Percentiles rank a stretch among this genome's conserved stretches.
phyloP scores from a whole-genome alignment of 2,113 vertebrate genomes.

The Paracanthobrama guichenoti region DNA sequence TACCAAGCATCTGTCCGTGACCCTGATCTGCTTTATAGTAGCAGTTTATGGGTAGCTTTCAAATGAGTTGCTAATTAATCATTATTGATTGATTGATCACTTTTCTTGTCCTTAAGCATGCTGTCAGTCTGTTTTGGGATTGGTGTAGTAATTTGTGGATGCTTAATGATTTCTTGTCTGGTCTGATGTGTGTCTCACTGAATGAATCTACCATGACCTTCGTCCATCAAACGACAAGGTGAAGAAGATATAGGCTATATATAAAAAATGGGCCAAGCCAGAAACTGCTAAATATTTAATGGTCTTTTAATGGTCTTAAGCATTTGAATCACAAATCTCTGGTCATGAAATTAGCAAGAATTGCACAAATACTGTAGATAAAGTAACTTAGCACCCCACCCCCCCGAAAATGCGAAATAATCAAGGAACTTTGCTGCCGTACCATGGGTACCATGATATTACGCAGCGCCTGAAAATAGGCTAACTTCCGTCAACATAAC shows the following conservation, averaged over 20 bases:
- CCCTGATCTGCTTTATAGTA: background rate
- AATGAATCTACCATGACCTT: background rate
- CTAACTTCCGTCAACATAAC: too few species aligned
- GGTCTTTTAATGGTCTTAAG: too few species aligned
- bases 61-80: background rate
- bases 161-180: constrained; percentile 2
- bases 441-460: too few species aligned
- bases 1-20: background rate
- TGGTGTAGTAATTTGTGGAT: constrained; percentile 11
- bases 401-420: too few species aligned
- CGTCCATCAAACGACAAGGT: background rate
- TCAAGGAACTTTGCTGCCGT: too few species aligned
- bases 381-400: too few species aligned
- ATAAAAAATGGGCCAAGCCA: too few species aligned
- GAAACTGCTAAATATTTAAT: too few species aligned
- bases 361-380: too few species aligned
- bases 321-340: too few species aligned
- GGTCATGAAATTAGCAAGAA: too few species aligned
- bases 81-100: background rate
- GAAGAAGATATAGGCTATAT: background rate
- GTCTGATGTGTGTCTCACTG: background rate
- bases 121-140: background rate
- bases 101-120: background rate
- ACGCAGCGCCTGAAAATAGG: too few species aligned
- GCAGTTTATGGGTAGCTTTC: background rate